Evolutionary conservation across 2,113 vertebrate species (phyloP).

Genomic region (Phalacrocorax carbo): DNA sequence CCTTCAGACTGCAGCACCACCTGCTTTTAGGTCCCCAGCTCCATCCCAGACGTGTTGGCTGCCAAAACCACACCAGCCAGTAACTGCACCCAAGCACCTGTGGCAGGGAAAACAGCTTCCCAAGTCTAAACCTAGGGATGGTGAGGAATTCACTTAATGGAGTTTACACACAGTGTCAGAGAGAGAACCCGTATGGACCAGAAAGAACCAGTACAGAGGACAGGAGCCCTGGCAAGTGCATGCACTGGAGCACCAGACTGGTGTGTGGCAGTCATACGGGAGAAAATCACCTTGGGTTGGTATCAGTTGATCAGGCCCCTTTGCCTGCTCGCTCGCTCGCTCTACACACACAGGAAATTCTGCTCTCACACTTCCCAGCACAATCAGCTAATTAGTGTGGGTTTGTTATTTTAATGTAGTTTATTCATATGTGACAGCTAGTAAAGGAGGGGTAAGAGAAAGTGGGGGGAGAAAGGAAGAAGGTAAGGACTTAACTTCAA

Average conservation of each 20-base stretch:
- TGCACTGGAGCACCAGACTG: neutral
- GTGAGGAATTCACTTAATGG: neutral
- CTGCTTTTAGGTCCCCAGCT: neutral
- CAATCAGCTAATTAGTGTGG: conserved; percentile 68
- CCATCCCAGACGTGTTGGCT: neutral
- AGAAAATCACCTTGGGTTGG: neutral
- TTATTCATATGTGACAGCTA: conserved; percentile 66
- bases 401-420: conserved; percentile 71
- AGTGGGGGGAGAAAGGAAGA: conserved; percentile 25
- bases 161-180: neutral
- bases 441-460: conserved; percentile 37
- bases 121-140: neutral
- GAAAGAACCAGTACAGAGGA: neutral
- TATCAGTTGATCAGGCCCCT: neutral
- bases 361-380: conserved; percentile 61
- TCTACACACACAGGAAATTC: conserved; percentile 38
- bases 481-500: conserved; percentile 60
- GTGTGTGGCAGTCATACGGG: neutral
- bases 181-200: neutral
- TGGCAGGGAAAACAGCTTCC: neutral
- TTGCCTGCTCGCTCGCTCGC: neutral
- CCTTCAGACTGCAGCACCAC: neutral
- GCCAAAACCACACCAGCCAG: neutral
- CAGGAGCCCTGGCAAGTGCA: neutral
- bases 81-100: neutral